These are phyloP conservation scores for Amyelois transitella DNA, from an alignment of 1,140 invertebrate genomes.

Conservation along the genomic window DNA sequence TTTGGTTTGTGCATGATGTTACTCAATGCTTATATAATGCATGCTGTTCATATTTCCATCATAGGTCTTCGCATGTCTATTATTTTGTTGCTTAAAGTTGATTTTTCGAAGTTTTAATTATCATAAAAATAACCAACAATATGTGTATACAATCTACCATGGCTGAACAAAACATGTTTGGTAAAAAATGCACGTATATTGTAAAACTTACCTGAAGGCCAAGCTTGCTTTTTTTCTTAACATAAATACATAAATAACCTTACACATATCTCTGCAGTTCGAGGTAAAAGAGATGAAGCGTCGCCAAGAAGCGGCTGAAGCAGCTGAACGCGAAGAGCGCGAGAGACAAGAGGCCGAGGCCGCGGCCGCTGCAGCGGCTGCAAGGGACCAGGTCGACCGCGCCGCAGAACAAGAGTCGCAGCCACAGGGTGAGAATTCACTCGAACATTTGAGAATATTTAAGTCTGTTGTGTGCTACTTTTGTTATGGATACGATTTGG, in stretches of 20 bases:
- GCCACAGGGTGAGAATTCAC: conserved; percentile 32
- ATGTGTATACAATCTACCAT: no score
- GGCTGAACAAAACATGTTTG: no score
- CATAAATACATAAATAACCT: not conserved
- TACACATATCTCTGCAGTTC: conserved; percentile 79
- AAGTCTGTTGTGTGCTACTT: not conserved
- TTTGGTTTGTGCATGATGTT: conserved; percentile 19
- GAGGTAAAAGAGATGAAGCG: conserved; percentile 97
- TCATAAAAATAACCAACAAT: no score
- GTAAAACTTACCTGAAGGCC: no score
- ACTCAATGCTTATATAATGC: conserved; percentile 5
- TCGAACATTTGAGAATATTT: not conserved
- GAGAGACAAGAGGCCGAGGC: conserved; percentile 77
- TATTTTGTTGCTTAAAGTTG: no score
- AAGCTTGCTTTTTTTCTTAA: conserved; percentile 6
- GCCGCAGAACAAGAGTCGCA: conserved; percentile 42
- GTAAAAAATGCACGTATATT: no score
- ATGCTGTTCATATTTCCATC: no score
- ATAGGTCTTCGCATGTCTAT: no score
- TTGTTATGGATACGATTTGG: no score
- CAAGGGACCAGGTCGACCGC: conserved; percentile 70
- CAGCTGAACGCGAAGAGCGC: conserved; percentile 79
- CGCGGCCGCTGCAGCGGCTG: conserved; percentile 75
- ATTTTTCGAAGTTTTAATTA: no score
- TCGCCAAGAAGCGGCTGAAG: conserved; percentile 88